Evolutionary conservation across 2,888 invertebrate genomes (phyloP), one percentile per base, ranked within the genome.

Genomic region (Cheilosia vulpina): DNA sequence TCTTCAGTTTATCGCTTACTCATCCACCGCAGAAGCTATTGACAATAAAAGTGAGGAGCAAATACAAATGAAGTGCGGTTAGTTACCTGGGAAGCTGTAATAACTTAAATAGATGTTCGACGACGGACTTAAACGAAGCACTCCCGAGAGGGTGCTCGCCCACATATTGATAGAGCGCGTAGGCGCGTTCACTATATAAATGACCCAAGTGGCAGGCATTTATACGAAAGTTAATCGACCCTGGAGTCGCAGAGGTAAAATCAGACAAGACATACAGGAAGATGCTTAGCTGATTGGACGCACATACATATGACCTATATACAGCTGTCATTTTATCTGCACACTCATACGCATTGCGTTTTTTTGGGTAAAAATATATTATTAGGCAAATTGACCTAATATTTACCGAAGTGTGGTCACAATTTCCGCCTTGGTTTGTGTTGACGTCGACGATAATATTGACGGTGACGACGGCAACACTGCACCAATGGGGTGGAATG

Each of bases 1-100:
- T 75, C 58, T 80, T 84, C 60, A 69, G 80, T 80, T 84, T 84
- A 76, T 80, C 80, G 75, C 75, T 75, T 79, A 84, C 63, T 79
- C 69, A 71, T 75, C 63, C 69, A 75, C 62, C 15, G 34, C 58
- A 31, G 9, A 65, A n/a, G 53, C 65, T 52, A 65, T 80, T 76
- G 84, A 60, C 75, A 84, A 69, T 65, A 55, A 50, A 69, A 45
- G 73, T 60, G 50, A 52, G 21, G 45, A 43, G 69, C 47, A 68
- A 69, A 63, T 69, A 57, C 68, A 62, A 78, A 69, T 78, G 15
- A 63, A 63, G 69, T 63, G 55, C 57, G 62, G 45, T 78, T 76
- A 58, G 63, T 69, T 65, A 84, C 78, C 72, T 68, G 57, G 21
- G 47, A 72, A 76, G 69, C 55, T 63, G 81, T 76, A 76, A 81